Percentiles rank a stretch among this genome's conserved stretches.
Conservation (phyloP, 2,113 vertebrate species). For the Corythaeola cristata region DNA sequence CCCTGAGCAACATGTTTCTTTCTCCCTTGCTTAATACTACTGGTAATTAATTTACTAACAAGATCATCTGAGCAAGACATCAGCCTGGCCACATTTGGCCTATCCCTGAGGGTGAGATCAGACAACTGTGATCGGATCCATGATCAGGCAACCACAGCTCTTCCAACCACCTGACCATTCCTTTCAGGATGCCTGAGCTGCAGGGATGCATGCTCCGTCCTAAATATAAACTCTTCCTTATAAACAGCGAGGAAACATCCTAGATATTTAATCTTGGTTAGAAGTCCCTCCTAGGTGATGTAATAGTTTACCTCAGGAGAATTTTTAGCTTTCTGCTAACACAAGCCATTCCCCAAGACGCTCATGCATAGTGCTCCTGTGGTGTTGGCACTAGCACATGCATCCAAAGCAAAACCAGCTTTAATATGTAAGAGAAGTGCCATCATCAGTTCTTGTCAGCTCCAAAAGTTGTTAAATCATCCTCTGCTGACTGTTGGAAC, state of each 20-base stretch:
- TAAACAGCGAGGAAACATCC: background rate
- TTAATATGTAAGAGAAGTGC: background rate
- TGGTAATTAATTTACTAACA: background rate
- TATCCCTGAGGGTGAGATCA: background rate
- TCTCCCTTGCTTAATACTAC: background rate
- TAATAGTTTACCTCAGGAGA: background rate
- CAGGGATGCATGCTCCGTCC: background rate
- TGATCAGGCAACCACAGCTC: background rate
- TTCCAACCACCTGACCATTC: background rate
- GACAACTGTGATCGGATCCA: accelerated
- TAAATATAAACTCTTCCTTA: slow-evolving; percentile 38
- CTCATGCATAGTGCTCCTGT: background rate
- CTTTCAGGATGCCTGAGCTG: background rate
- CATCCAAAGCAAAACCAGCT: background rate
- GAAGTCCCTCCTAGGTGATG: background rate
- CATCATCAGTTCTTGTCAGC: background rate
- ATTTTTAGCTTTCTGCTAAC: background rate
- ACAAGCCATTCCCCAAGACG: accelerated
- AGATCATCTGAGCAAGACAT: background rate
- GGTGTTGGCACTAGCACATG: background rate
- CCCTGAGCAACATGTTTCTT: background rate
- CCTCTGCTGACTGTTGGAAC: background rate
- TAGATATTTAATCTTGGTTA: background rate
- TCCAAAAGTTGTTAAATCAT: background rate
- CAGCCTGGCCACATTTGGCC: background rate